Conservation (phyloP, 1,140 invertebrate genomes). For the Drosophila sp. region DNA sequence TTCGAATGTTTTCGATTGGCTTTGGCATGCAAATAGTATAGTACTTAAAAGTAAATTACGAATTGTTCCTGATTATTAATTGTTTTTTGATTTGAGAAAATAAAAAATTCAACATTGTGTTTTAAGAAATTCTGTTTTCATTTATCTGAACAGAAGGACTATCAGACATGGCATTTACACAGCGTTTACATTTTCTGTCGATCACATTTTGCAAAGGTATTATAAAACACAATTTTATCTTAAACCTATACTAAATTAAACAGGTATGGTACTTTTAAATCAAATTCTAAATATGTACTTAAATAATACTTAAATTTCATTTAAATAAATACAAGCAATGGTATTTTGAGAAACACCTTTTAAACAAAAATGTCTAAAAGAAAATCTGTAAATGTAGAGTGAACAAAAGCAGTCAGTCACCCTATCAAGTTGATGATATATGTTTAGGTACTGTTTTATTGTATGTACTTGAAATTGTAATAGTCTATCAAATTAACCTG, state of each 20-base stretch:
- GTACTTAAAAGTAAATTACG: too few species aligned
- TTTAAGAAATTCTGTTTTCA: too few species aligned
- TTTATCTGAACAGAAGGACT: too few species aligned
- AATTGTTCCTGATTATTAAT: too few species aligned
- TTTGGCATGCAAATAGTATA: too few species aligned
- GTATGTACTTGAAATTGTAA: neutral
- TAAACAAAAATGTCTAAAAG: too few species aligned
- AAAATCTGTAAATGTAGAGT: neutral
- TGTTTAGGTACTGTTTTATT: neutral
- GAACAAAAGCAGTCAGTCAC: neutral
- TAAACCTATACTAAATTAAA: constrained; percentile 28
- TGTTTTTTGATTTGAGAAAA: too few species aligned
- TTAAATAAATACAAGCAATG: neutral
- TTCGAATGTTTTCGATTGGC: too few species aligned
- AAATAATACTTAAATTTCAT: neutral
- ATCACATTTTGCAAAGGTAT: neutral
- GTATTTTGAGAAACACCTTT: too few species aligned
- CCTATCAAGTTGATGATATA: neutral
- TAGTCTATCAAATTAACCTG: neutral
- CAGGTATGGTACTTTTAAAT: constrained; percentile 6
- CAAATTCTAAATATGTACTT: neutral
- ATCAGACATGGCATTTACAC: too few species aligned
- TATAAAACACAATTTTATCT: constrained; percentile 8
- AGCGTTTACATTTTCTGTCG: too few species aligned
- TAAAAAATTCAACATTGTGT: too few species aligned